Conservation (phyloP, 2,888 invertebrate genomes). For the Mamestra brassicae region DNA sequence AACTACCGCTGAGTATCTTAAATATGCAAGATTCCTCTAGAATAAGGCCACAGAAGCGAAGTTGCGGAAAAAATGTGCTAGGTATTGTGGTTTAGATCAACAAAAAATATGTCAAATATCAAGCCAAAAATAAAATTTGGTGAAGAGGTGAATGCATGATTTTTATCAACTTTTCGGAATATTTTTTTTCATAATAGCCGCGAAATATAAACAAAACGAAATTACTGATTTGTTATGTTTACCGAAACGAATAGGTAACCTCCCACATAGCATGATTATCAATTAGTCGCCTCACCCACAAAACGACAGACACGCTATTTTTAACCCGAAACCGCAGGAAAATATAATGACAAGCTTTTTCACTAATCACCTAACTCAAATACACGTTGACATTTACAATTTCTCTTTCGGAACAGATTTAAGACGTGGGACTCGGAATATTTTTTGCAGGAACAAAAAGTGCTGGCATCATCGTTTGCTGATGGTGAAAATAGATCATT, state of each 20-base stretch:
- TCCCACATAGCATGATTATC: not conserved
- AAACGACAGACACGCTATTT: constrained; percentile 21
- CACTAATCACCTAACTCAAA: constrained; percentile 2
- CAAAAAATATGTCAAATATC: no score
- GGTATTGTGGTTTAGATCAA: no score
- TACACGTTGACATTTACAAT: constrained; percentile 13
- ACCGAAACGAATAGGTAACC: not conserved
- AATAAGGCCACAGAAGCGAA: no score
- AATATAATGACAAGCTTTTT: not conserved
- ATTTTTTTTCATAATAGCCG: no score
- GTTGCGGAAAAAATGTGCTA: no score
- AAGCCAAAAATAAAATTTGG: no score
- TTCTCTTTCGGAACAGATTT: not conserved
- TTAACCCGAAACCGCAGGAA: not conserved
- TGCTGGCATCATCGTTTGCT: not conserved
- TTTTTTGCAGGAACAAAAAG: constrained; percentile 10
- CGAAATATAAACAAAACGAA: no score
- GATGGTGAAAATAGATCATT: not conserved
- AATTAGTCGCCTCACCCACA: constrained; percentile 23
- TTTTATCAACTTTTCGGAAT: no score
- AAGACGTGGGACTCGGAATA: constrained; percentile 14
- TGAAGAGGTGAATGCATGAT: no score
- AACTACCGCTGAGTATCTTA: no score
- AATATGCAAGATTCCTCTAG: no score
- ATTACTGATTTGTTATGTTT: not conserved